Evolutionary conservation across 1,140 invertebrate species (phyloP), one percentile per base, ranked within the genome.

Genomic region (Drosophila sturtevanti): DNA sequence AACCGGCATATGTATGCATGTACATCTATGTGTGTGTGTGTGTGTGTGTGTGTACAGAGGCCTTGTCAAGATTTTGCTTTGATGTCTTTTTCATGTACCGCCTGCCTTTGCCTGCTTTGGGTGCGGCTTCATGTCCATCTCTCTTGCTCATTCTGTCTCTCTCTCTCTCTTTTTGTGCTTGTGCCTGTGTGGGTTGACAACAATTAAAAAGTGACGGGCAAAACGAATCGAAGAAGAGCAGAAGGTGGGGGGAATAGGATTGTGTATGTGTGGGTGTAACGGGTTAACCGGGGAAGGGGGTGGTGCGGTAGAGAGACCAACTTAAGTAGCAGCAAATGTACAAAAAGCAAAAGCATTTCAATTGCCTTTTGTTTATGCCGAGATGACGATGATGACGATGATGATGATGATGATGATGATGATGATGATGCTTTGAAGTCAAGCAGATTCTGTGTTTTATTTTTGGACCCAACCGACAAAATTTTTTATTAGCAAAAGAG

Each of bases 11-110:
- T 68, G 44, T 18, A 41, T 44, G 14, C 2, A 16, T 48, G 16
- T 11, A 18, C 16, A 6, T 9, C 0, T 44, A 6, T 38, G 38
- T 16, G 14, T 48, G 16, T 48, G 41, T 21, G 9, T 10, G 41
- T 48, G 16, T 48, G 41, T 48, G 9, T 48, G 16, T 21, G 16
- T 14, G 18, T 21, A 66, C 66, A 63, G 37, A 56, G 34, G 60
- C 34, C 82, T 82, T 87, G 81, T 86, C 82, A 86, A 86, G 81
- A 86, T 82, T 87, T 55, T 79, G 82, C 81, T 86, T 86, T 86
- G 81, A 86, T 86, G 84, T 86, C 81, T 86, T 86, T 87, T 86
- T 86, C 81, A 86, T 87, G 82, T 87, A 80, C 78, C 81, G 74
- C 72, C 81, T 67, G 41, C 41, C 41, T 48, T 48, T 44, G 41